These are phyloP conservation scores for Parapsyche elsis DNA, from an alignment of 1,140 invertebrate species.

Conservation along the genomic window DNA sequence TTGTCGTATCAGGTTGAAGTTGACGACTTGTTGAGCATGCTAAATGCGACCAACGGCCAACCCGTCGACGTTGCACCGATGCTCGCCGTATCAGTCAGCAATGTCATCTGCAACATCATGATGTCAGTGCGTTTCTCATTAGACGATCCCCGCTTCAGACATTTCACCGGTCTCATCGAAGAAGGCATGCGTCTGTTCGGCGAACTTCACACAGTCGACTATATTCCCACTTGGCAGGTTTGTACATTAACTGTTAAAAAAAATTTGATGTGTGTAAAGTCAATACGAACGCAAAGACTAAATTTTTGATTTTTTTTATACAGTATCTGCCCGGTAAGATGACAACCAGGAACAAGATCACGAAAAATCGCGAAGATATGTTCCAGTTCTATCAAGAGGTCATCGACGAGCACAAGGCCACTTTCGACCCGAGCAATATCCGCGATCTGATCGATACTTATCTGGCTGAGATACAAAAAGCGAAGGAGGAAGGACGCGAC, in stretches of 20 bases:
- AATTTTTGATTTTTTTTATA: constrained; percentile 31
- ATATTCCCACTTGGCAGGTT: constrained; percentile 70
- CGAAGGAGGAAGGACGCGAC: constrained; percentile 77
- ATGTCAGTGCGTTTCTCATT: constrained; percentile 88
- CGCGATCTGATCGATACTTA: constrained; percentile 91
- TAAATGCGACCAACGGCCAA: constrained; percentile 71
- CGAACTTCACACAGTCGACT: constrained; percentile 77
- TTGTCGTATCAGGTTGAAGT: constrained; percentile 77
- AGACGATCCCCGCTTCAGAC: constrained; percentile 78
- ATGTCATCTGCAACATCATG: constrained; percentile 90
- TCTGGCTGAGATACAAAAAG: constrained; percentile 84
- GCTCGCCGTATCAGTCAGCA: constrained; percentile 85
- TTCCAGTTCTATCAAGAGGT: constrained; percentile 84
- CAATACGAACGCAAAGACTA: not conserved
- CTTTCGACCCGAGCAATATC: constrained; percentile 79
- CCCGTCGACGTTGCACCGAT: constrained; percentile 77
- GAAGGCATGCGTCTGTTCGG: constrained; percentile 90
- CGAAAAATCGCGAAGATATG: constrained; percentile 86
- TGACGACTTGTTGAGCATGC: constrained; percentile 73
- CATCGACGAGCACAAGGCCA: constrained; percentile 81
- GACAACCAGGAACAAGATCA: constrained; percentile 78
- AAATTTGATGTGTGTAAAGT: not conserved
- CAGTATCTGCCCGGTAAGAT: constrained; percentile 81
- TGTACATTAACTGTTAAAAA: constrained; percentile 47
- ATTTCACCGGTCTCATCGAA: constrained; percentile 86